Conservation (phyloP, 2,888 invertebrate species). For the Hydrotaea cyrtoneurina region DNA sequence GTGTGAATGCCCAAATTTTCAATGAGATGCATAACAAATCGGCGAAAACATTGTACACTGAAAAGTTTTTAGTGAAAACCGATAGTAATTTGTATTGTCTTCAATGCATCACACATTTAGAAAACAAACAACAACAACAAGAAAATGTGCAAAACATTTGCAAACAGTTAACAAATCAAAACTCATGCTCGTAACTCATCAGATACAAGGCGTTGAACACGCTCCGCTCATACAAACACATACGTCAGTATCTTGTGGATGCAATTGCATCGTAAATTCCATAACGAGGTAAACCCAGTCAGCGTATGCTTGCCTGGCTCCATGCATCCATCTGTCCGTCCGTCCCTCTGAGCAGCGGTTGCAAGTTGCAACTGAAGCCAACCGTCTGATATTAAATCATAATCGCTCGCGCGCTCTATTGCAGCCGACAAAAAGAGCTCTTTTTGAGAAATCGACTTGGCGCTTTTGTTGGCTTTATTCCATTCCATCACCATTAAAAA, state of each 20-base stretch:
- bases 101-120: neutral
- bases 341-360: neutral
- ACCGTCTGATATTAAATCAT: conserved; percentile 36
- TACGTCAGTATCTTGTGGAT: conserved; percentile 58
- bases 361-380: conserved; percentile 6
- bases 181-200: conserved; percentile 12
- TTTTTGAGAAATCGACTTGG: conserved; percentile 7
- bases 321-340: neutral
- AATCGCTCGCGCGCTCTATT: conserved; percentile 15
- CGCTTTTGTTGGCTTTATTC: neutral
- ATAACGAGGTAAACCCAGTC: conserved; percentile 48
- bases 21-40: too few species aligned
- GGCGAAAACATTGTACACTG: too few species aligned
- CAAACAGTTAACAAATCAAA: conserved; percentile 42
- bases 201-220: neutral
- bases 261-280: conserved; percentile 67
- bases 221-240: neutral
- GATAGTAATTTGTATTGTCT: neutral
- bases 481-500: neutral
- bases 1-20: too few species aligned
- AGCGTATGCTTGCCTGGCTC: neutral
- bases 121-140: neutral
- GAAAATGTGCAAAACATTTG: neutral
- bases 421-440: neutral
- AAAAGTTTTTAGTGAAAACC: too few species aligned